phyloP scores from a whole-genome alignment of 2,113 vertebrate species.

The Ciconia boyciana region DNA sequence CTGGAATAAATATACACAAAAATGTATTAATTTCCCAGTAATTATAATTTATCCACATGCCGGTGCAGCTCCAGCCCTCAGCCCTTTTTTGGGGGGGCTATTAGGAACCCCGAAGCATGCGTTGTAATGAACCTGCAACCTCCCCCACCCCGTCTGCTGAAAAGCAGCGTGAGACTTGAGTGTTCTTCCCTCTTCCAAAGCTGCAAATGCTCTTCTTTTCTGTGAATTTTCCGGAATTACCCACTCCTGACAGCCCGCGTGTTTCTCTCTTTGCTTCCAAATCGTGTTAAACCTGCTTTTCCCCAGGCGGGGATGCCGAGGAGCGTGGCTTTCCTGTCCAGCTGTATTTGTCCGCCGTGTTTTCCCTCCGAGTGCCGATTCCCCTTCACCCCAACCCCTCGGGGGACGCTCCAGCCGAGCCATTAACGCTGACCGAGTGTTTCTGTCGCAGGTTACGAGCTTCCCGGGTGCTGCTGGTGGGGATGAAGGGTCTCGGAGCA shows the following conservation, averaged over 20 bases:
- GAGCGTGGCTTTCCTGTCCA: rapidly evolving
- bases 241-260: rapidly evolving
- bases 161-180: rapidly evolving
- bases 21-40: background rate
- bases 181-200: background rate
- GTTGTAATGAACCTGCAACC: background rate
- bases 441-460: constrained; percentile 78
- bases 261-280: background rate
- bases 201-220: background rate
- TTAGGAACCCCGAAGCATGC: rapidly evolving
- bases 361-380: background rate
- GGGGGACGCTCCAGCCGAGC: no score
- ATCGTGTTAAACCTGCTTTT: background rate
- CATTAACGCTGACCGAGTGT: background rate
- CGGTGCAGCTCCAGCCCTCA: background rate
- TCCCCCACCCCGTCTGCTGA: background rate
- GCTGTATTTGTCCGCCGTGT: rapidly evolving
- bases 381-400: no score
- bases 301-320: background rate
- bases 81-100: background rate
- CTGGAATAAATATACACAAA: background rate
- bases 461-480: constrained; percentile 88
- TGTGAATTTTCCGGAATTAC: background rate
- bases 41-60: background rate
- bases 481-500: constrained; percentile 87